Conservation (phyloP, 2,113 vertebrate species). For the Garra rufa region DNA sequence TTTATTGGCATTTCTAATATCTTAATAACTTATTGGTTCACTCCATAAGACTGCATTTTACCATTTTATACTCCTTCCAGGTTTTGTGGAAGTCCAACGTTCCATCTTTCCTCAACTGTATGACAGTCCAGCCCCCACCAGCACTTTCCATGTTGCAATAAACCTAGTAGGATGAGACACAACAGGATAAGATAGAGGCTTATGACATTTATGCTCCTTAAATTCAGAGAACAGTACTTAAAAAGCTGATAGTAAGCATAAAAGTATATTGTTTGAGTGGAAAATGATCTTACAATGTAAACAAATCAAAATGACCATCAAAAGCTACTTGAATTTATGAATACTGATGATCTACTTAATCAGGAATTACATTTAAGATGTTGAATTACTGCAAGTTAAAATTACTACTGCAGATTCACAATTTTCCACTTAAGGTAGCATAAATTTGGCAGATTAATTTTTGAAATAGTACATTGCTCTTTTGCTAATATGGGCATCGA, state of each 20-base stretch:
- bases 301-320: not conserved
- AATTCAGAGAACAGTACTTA: not conserved
- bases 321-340: not conserved
- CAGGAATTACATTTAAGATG: not conserved
- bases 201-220: not conserved
- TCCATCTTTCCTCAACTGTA: slow-evolving; percentile 84
- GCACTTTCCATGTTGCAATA: slow-evolving; percentile 86
- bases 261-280: not conserved
- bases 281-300: not conserved
- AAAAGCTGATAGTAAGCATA: not conserved
- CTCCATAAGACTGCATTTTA: slow-evolving; percentile 61
- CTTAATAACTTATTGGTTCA: not conserved
- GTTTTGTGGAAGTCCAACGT: slow-evolving; percentile 84
- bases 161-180: slow-evolving; percentile 71
- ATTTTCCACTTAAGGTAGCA: not conserved
- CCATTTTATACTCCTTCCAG: slow-evolving; percentile 91
- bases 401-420: not conserved
- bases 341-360: not conserved
- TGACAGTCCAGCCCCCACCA: slow-evolving; percentile 86
- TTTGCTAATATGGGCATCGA: not conserved
- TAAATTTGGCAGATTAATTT: not conserved
- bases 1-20: not conserved
- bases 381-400: not conserved
- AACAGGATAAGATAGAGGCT: not conserved
- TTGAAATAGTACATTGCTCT: not conserved